These are phyloP conservation scores for Desmodus rotundus DNA, from an alignment of 2,113 vertebrate species.

Conservation along the genomic window DNA sequence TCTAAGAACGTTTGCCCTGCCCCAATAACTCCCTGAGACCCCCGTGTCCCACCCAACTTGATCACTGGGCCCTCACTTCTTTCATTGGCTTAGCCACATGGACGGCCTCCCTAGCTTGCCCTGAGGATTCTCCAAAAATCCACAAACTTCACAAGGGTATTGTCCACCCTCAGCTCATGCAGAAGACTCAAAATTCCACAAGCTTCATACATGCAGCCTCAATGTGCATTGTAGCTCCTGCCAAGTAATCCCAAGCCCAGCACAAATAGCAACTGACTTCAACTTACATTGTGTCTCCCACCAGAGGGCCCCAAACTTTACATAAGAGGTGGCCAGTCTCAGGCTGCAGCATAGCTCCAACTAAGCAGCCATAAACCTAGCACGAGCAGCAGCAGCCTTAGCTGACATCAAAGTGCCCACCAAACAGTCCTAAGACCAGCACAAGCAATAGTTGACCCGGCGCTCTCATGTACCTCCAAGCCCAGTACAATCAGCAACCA, in stretches of 20 bases:
- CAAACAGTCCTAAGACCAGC: neutral
- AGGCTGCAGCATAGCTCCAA: neutral
- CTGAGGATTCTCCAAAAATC: neutral
- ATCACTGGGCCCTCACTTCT: neutral
- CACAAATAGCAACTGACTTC: neutral
- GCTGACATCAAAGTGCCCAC: neutral
- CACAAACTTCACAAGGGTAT: neutral
- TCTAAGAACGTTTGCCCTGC: neutral
- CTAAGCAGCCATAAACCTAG: neutral
- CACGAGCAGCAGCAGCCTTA: neutral
- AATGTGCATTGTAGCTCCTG: neutral
- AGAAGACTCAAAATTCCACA: neutral
- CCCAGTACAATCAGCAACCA: neutral
- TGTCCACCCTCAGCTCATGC: neutral
- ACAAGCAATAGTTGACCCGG: neutral
- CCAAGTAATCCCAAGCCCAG: neutral
- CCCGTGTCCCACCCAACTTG: neutral
- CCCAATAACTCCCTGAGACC: neutral
- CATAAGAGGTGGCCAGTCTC: neutral
- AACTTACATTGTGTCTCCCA: neutral
- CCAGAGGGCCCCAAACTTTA: neutral
- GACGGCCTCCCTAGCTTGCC: neutral
- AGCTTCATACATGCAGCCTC: neutral
- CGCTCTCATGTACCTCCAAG: neutral
- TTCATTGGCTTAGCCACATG: neutral